Conservation (phyloP, 35 echinoderm and acorn worm species). For the Patiria miniata region DNA sequence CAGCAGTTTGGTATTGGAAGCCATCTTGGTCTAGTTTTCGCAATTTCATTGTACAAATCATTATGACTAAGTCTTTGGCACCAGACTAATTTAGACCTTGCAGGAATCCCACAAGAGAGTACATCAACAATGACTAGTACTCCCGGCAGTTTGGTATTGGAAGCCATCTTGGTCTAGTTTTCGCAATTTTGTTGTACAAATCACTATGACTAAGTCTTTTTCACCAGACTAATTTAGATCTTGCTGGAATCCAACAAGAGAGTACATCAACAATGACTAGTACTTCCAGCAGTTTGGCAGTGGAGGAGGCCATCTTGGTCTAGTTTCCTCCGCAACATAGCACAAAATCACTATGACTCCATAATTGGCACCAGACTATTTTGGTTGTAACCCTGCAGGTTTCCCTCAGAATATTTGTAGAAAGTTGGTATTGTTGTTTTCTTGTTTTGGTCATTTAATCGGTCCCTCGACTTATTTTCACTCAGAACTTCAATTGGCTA, state of each 20-base stretch:
- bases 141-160: conserved; percentile 81
- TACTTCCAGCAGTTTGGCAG: conserved; percentile 93
- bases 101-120: conserved; percentile 93
- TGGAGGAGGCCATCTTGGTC: not conserved
- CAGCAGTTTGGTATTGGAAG: conserved; percentile 71
- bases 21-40: not conserved
- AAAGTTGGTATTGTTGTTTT: too few species aligned
- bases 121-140: conserved; percentile 95
- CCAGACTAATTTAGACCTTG: too few species aligned
- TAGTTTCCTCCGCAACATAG: not conserved
- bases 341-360: not conserved
- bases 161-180: not conserved
- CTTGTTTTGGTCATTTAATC: too few species aligned
- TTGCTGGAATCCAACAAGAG: too few species aligned
- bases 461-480: too few species aligned
- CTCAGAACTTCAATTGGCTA: too few species aligned
- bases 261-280: conserved; percentile 94
- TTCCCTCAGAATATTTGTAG: too few species aligned
- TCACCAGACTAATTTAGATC: too few species aligned
- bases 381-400: too few species aligned
- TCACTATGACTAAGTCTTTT: not conserved
- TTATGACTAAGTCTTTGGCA: not conserved
- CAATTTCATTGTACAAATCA: not conserved
- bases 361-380: too few species aligned
- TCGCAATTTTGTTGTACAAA: not conserved